Base-by-base conservation (phyloP, 1,140 invertebrate genomes). In the Temnothorax curvispinosus region DNA sequence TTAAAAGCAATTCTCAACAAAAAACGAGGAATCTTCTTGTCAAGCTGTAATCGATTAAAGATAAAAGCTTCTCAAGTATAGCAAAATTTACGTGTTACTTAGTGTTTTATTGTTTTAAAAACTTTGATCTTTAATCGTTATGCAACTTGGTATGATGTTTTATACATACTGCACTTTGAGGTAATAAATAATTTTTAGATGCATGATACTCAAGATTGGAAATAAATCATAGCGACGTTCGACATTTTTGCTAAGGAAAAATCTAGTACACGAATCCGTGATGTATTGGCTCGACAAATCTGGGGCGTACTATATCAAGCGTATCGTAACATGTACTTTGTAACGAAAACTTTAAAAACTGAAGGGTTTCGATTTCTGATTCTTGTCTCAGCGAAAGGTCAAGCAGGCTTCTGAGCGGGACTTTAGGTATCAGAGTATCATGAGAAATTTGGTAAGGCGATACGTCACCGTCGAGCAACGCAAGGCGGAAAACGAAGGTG, bases 381-480 rank as follows among this genome's bases (percentile, higher is more conserved):
- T 88, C 54, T 72, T 78, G 72, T 77, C 96, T 89, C 96, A 98
- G 98, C 96, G 97, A 89, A 99, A 99, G 95, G 98, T 97, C 32
- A 98, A 98, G 92, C 98, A 99, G 94, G 98, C 98, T 3, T 98
- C 97, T 90, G 98, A 99, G 94, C 95, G 98, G 86, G 98, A 99
- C 94, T 97, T 98, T 88, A 97, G 98, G 87, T 99, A 99, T 94
- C 98, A 99, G 97, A 97, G 97, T 91, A 99, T 99, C 87, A 99
- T 99, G 98, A 96, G 98, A 60, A 99, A 99, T 95, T 96, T 99
- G 90, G 98, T 99, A 18, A 96, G 99, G 67, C 97, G 98, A 7
- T 99, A 99, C 96, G 98, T 99, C 78, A 99, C 99, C 41, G 98
- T 99, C 65, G 98, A 99, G 94, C 99, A 99, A 95, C 96, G 98